These are phyloP conservation scores for Leptinotarsa defecta DNA, from an alignment of 1,140 invertebrate genomes.

Conservation along the genomic window DNA sequence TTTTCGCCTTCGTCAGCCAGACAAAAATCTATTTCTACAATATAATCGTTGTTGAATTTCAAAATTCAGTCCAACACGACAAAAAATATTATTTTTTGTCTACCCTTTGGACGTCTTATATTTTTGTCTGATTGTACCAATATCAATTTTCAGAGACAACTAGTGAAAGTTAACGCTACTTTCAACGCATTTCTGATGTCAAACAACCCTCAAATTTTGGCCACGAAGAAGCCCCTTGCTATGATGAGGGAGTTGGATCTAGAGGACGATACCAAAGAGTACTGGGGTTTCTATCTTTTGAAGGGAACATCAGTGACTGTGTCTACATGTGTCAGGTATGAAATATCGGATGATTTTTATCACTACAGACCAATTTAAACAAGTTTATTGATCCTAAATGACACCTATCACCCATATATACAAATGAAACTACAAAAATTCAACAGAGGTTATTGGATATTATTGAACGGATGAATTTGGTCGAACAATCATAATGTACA, in stretches of 20 bases:
- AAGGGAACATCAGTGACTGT: slow-evolving; percentile 74
- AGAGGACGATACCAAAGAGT: slow-evolving; percentile 82
- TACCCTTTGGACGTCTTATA: too few species aligned
- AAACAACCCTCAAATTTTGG: slow-evolving; percentile 62
- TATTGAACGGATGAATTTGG: too few species aligned
- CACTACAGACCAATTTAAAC: not conserved
- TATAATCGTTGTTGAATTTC: not conserved
- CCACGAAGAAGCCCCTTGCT: slow-evolving; percentile 62
- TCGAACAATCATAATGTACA: too few species aligned
- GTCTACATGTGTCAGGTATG: slow-evolving; percentile 73
- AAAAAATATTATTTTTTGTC: not conserved
- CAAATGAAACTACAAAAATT: too few species aligned
- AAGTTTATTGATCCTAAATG: too few species aligned
- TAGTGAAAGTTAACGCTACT: slow-evolving; percentile 71
- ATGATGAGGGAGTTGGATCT: slow-evolving; percentile 71
- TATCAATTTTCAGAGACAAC: slow-evolving; percentile 63
- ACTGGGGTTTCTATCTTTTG: slow-evolving; percentile 82
- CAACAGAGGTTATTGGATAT: too few species aligned
- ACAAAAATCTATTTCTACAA: not conserved
- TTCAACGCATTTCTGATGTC: slow-evolving; percentile 76
- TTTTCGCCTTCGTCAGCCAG: too few species aligned
- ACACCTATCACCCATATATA: too few species aligned
- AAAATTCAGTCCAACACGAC: not conserved
- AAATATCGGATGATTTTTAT: not conserved
- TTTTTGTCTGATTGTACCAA: too few species aligned